phyloP scores from a whole-genome alignment of 2,797 vertebrate species.

The Crenuchus spilurus region DNA sequence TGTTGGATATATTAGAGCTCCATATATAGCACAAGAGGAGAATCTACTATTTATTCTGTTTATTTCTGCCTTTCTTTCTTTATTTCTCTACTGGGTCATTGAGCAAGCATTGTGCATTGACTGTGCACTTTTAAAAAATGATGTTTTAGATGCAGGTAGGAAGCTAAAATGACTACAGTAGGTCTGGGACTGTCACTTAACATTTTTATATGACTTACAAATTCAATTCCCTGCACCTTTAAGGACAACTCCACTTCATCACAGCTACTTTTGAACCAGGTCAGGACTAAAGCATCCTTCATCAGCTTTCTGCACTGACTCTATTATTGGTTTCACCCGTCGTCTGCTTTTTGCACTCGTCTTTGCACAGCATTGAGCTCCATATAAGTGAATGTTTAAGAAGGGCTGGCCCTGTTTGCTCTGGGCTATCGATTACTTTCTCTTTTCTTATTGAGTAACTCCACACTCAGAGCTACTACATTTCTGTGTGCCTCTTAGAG shows the following conservation, averaged over 20 bases:
- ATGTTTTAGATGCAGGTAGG: neutral
- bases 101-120: neutral
- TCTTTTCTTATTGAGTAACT: neutral
- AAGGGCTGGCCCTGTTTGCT: constrained; percentile 9
- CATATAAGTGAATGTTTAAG: constrained; percentile 5
- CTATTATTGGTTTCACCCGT: neutral
- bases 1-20: neutral
- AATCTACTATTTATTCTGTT: neutral
- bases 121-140: neutral
- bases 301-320: neutral
- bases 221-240: neutral
- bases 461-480: constrained; percentile 2
- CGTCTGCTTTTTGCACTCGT: neutral
- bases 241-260: neutral
- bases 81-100: neutral
- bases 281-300: neutral
- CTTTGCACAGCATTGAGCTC: neutral
- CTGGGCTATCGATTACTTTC: constrained; percentile 14
- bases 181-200: no score
- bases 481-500: constrained; percentile 64
- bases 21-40: neutral
- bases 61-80: neutral
- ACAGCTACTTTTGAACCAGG: neutral
- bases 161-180: neutral
- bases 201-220: neutral